Evolutionary conservation across 2,113 vertebrate species (phyloP).

Genomic region (Paratilapia polleni): DNA sequence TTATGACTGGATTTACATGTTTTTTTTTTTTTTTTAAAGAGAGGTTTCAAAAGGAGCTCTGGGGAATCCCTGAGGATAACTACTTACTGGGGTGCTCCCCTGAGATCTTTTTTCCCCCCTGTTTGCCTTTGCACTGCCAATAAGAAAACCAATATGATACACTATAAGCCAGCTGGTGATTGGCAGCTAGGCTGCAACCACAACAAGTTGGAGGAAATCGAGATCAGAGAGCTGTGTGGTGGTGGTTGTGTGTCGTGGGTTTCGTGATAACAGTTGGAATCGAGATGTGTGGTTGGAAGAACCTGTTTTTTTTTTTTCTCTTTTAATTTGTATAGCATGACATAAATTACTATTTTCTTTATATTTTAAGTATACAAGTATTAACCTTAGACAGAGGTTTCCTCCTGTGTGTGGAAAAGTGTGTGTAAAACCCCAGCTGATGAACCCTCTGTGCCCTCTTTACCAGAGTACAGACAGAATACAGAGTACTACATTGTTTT

Average conservation of each 20-base stretch:
- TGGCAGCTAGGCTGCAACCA: neutral
- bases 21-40: fast-evolving
- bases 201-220: neutral
- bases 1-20: neutral
- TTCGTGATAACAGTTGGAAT: neutral
- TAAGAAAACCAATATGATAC: neutral
- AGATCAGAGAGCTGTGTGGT: neutral
- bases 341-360: neutral
- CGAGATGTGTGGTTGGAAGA: neutral
- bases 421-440: neutral
- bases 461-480: neutral
- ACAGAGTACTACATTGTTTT: neutral
- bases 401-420: too few relatives aligned
- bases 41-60: neutral
- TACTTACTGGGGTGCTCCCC: neutral
- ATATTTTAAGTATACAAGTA: neutral
- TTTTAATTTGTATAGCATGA: neutral
- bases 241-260: neutral
- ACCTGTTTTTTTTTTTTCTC: neutral
- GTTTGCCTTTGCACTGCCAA: neutral
- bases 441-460: neutral
- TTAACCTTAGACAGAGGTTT: neutral
- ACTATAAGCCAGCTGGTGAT: neutral
- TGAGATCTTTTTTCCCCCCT: neutral
- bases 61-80: neutral